Percentiles rank a stretch among this genome's conserved stretches.
Evolutionary conservation across 2,113 vertebrate genomes (phyloP).

Genomic region (Peromyscus californicus): DNA sequence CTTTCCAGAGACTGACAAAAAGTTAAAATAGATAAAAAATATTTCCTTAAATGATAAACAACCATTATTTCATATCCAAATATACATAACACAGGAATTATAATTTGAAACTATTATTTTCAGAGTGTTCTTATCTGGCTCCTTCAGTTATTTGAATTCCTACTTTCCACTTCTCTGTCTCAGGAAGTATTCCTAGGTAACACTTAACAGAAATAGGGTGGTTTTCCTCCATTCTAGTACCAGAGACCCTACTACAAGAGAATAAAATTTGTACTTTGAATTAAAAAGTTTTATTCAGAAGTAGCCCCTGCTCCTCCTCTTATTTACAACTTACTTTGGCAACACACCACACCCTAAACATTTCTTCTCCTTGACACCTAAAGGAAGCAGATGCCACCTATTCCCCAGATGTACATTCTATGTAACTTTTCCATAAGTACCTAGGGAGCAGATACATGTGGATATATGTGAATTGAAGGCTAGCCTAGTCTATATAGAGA

Average conservation of each 20-base stretch:
- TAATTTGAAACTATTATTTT: not conserved
- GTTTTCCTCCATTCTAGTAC: not conserved
- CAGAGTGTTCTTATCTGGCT: not conserved
- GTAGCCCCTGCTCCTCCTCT: not conserved
- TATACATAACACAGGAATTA: not conserved
- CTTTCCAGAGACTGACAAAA: not conserved
- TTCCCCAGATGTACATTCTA: not conserved
- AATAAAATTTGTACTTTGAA: not conserved
- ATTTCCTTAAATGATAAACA: not conserved
- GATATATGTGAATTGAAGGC: not conserved
- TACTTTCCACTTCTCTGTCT: not conserved
- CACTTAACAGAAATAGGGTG: not conserved
- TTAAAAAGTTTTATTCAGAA: slow-evolving; percentile 9
- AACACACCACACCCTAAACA: not conserved
- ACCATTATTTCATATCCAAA: not conserved
- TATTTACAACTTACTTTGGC: not conserved
- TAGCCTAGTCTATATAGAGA: not conserved
- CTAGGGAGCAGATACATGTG: not conserved
- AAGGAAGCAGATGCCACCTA: not conserved
- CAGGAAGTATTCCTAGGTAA: not conserved
- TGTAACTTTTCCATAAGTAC: not conserved
- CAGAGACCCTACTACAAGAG: not conserved
- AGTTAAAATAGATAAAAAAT: not conserved
- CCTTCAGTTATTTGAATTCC: not conserved
- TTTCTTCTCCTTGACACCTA: not conserved